A percentile compares a stretch with the other conserved stretches of the same genome.
phyloP scores from a whole-genome alignment of 2,888 invertebrate species.

The Melieria crassipennis region DNA sequence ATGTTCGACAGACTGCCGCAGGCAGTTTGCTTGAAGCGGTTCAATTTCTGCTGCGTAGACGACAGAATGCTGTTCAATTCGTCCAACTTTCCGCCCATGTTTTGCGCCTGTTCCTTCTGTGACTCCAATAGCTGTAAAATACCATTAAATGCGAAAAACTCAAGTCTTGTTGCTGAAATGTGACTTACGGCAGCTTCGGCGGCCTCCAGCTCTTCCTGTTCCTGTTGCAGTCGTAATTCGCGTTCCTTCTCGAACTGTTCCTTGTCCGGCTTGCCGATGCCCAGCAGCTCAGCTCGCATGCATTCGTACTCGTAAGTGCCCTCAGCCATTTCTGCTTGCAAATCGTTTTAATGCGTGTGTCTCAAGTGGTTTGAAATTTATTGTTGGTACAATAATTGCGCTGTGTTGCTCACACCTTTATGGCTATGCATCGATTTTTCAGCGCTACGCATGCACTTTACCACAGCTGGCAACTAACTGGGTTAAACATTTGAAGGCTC shows the following conservation, averaged over 20 bases:
- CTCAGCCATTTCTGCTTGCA: slow-evolving; percentile 60
- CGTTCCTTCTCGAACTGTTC: slow-evolving; percentile 73
- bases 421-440: too few relatives aligned
- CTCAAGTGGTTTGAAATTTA: neutral
- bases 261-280: slow-evolving; percentile 74
- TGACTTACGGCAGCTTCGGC: slow-evolving; percentile 65
- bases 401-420: too few relatives aligned
- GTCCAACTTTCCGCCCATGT: slow-evolving; percentile 77
- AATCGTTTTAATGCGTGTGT: neutral
- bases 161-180: neutral
- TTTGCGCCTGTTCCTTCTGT: slow-evolving; percentile 73
- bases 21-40: slow-evolving; percentile 77
- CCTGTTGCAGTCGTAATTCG: slow-evolving; percentile 61
- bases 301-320: slow-evolving; percentile 81
- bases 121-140: slow-evolving; percentile 71
- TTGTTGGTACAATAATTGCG: neutral
- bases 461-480: too few relatives aligned
- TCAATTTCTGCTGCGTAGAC: slow-evolving; percentile 86
- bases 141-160: neutral
- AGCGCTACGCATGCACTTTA: too few relatives aligned
- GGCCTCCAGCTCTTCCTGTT: slow-evolving; percentile 66
- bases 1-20: slow-evolving; percentile 80
- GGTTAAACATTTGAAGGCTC: too few relatives aligned
- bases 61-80: slow-evolving; percentile 83
- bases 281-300: slow-evolving; percentile 81